A percentile compares a stretch with the other conserved stretches of the same genome.
Evolutionary conservation across 2,113 vertebrate species (phyloP).

Genomic region (Leucoraja erinaceus): DNA sequence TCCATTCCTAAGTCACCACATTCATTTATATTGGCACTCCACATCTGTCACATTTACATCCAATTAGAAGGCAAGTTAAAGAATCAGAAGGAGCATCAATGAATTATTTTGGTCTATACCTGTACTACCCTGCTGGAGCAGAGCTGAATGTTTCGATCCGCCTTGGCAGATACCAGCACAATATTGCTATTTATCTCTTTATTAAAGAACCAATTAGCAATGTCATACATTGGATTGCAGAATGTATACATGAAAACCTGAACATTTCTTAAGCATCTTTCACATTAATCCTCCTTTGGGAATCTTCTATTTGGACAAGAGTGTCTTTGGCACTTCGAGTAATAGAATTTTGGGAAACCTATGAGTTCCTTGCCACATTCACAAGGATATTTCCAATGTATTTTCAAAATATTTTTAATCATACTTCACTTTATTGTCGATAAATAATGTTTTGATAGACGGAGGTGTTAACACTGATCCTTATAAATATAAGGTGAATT

Average conservation of each 20-base stretch:
- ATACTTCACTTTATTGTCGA: background rate
- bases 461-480: background rate
- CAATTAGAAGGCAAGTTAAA: background rate
- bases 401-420: background rate
- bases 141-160: background rate
- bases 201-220: background rate
- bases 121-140: background rate
- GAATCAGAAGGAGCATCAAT: background rate
- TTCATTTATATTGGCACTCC: background rate
- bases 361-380: background rate
- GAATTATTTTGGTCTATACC: background rate
- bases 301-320: background rate
- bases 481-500: no score
- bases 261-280: background rate
- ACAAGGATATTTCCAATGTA: background rate
- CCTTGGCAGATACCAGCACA: background rate
- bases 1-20: constrained; percentile 3
- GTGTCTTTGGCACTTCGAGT: background rate
- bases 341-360: background rate
- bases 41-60: no score
- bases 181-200: constrained; percentile 13
- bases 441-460: background rate
- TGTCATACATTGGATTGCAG: background rate
- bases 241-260: background rate
- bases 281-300: background rate